Conservation (phyloP, 30 jellyfish, hydroid and myxozoan species). For the Mastigias papua region DNA sequence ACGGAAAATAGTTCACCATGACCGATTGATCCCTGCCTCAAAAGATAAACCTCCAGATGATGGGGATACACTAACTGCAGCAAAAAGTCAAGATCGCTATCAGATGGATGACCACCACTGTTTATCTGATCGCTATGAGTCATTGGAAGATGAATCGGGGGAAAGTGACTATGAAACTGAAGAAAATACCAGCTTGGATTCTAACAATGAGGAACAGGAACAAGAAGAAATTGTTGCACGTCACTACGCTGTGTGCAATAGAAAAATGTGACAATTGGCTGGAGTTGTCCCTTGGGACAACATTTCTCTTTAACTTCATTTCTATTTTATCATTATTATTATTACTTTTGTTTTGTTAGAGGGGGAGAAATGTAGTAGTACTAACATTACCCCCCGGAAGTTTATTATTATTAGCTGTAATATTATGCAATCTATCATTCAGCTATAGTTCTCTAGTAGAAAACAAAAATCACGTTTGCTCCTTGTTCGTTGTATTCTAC, state of each 20-base stretch:
- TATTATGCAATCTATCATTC: not conserved
- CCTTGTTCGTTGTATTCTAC: conserved; percentile 35
- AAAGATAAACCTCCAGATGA: not conserved
- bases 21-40: conserved; percentile 18
- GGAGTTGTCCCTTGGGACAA: conserved; percentile 27
- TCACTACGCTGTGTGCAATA: conserved; percentile 18
- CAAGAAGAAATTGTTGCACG: not conserved
- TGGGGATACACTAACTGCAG: not conserved
- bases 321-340: not conserved
- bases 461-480: conserved; percentile 56
- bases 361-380: conserved; percentile 6
- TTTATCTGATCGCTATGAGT: not conserved
- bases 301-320: not conserved
- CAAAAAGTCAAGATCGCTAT: not conserved
- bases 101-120: not conserved
- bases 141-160: not conserved
- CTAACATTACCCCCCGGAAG: not conserved
- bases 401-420: not conserved
- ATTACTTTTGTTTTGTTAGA: not conserved
- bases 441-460: conserved; percentile 15
- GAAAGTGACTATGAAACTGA: conserved; percentile 26
- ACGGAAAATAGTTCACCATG: conserved; percentile 37
- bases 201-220: not conserved
- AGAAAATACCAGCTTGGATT: conserved; percentile 12
- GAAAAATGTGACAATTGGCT: not conserved